These are phyloP conservation scores for Danio aesculapii DNA, from an alignment of 2,797 vertebrate species.

Conservation along the genomic window DNA sequence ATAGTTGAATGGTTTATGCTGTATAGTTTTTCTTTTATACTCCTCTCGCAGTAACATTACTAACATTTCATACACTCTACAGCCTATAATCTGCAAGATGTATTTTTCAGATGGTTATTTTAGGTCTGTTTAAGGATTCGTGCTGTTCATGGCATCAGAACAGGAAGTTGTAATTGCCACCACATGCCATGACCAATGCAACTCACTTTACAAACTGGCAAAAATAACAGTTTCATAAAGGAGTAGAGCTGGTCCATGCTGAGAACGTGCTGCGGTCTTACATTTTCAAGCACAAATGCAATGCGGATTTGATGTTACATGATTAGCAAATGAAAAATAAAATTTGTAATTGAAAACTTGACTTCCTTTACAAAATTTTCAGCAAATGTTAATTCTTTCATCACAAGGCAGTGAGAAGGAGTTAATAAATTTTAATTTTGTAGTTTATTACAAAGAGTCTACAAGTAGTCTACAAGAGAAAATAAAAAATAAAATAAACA, in stretches of 20 bases:
- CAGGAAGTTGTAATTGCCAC: conserved; percentile 8
- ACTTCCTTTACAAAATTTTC: background rate
- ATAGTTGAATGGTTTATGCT: background rate
- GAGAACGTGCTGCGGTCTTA: conserved; percentile 9
- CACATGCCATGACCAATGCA: background rate
- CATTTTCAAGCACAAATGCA: background rate
- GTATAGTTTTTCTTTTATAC: background rate
- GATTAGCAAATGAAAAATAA: background rate
- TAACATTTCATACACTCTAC: conserved; percentile 7
- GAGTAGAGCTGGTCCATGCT: background rate
- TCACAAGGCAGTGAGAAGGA: background rate
- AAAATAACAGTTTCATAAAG: conserved; percentile 14
- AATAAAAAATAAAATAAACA: too few species aligned
- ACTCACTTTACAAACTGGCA: background rate
- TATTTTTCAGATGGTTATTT: background rate
- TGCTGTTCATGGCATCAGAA: conserved; percentile 15
- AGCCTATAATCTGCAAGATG: background rate
- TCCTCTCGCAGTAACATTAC: background rate
- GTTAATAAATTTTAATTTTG: background rate
- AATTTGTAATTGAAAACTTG: conserved; percentile 2
- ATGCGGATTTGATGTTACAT: background rate
- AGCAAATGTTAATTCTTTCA: conserved; percentile 12
- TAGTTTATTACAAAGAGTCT: too few species aligned
- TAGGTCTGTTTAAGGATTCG: background rate
- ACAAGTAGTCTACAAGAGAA: background rate